Base-by-base conservation (phyloP, 2,888 invertebrate species). In the Lasioglossum vierecki region DNA sequence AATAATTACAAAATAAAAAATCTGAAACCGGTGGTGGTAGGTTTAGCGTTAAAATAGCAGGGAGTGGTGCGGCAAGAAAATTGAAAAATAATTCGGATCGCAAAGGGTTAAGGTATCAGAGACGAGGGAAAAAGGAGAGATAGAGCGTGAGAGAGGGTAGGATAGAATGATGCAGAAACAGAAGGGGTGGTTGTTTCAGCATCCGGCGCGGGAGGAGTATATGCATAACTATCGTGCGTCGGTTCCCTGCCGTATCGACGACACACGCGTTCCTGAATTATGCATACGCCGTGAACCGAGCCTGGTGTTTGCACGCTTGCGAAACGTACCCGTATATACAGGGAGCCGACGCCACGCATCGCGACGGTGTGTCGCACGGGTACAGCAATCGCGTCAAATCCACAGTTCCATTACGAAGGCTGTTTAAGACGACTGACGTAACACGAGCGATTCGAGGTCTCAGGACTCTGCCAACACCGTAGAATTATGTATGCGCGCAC, bases 231-330 rank as follows among this genome's bases (percentile, higher is more conserved):
- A 86, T 89, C 86, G 78, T 70, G 85, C 82, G 84, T 82, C 84
- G 80, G 82, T 84, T 84, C 85, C 74, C 73, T 66, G 72, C 73
- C 80, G 86, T 91, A 91, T 92, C 89, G 91, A 88, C 86, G 88
- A 89, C 87, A 88, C 82, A 73, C 84, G 85, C 87, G 83, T 85
- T 84, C 86, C 90, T 93, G 93, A 93, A 92, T 93, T 90, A 92
- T 93, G 91, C 91, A 92, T 92, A 86, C 77, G 83, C 78, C 86
- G 89, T 92, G 85, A 83, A 86, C 85, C 78, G 85, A 83, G 80
- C 76, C 81, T 84, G 68, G 82, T 89, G 84, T 85, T 90, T 88
- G 88, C 86, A 80, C 85, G 76, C 73, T 49, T 35, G n/a, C 46
- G 84, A 75, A 75, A 70, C 84, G 53, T 44, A 57, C 71, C 15